phyloP scores from a whole-genome alignment of 2,888 invertebrate genomes.

The Abrostola tripartita region DNA sequence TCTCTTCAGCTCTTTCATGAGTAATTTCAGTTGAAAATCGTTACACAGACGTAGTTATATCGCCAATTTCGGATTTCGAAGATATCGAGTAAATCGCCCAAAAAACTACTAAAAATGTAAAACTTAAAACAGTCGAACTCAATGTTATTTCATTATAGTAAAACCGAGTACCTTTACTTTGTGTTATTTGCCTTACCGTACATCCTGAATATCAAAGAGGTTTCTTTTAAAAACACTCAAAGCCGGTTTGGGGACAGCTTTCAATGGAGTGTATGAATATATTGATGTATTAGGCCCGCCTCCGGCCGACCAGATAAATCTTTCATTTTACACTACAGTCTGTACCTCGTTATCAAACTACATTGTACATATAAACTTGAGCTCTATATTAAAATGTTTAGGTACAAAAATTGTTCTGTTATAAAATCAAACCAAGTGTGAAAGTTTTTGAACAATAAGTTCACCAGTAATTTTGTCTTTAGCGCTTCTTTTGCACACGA shows the following conservation, averaged over 20 bases:
- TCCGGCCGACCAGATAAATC: conserved; percentile 73
- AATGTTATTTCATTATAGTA: conserved; percentile 18
- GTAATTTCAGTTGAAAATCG: no score
- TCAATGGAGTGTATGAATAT: conserved; percentile 81
- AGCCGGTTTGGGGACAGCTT: conserved; percentile 73
- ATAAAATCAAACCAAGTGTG: not conserved
- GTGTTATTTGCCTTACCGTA: conserved; percentile 61
- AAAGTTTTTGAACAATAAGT: no score
- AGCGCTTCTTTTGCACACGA: no score
- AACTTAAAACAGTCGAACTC: not conserved
- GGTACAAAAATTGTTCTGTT: not conserved
- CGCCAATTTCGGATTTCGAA: no score
- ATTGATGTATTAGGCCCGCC: conserved; percentile 72
- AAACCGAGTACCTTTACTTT: conserved; percentile 56
- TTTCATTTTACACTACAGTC: conserved; percentile 80
- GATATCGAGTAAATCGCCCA: no score
- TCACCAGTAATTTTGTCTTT: no score
- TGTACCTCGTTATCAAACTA: no score
- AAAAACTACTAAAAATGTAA: no score
- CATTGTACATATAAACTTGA: no score
- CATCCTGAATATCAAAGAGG: conserved; percentile 70
- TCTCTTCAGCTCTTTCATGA: no score
- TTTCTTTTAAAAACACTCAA: conserved; percentile 77
- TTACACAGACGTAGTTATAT: no score
- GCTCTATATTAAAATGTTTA: conserved; percentile 17